These are phyloP conservation scores for Holcopasites calliopsidis DNA, from an alignment of 1,140 invertebrate species.

Conservation along the genomic window DNA sequence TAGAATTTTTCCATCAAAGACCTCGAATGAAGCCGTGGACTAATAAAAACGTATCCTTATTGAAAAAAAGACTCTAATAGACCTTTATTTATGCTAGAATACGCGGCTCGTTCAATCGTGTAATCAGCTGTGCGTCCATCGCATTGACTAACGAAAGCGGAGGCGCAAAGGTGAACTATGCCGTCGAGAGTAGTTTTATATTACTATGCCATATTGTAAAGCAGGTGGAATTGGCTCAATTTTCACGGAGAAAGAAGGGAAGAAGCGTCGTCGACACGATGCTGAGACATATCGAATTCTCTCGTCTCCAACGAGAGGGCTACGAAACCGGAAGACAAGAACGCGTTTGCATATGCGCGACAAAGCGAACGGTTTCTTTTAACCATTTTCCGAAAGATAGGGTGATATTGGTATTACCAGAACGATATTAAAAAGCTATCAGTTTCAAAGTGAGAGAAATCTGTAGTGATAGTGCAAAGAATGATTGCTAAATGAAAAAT, in stretches of 20 bases:
- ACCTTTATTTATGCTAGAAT: slow-evolving; percentile 19
- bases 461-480: too few species aligned
- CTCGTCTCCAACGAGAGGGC: background rate
- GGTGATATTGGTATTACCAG: background rate
- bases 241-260: background rate
- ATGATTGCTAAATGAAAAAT: too few species aligned
- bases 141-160: background rate
- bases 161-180: background rate
- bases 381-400: background rate
- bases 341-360: background rate
- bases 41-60: background rate
- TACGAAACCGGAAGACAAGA: background rate
- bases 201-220: too few species aligned
- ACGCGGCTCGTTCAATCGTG: background rate
- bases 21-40: background rate
- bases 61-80: background rate
- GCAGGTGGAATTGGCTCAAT: background rate
- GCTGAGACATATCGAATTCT: background rate
- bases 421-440: background rate
- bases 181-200: too few species aligned
- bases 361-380: background rate
- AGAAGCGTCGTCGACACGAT: background rate
- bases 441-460: background rate
- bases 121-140: slow-evolving; percentile 6
- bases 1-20: slow-evolving; percentile 1